Evolutionary conservation across 2,113 vertebrate genomes (phyloP), one percentile per base, ranked within the genome.

Genomic region (Acrocephalus arundinaceus): DNA sequence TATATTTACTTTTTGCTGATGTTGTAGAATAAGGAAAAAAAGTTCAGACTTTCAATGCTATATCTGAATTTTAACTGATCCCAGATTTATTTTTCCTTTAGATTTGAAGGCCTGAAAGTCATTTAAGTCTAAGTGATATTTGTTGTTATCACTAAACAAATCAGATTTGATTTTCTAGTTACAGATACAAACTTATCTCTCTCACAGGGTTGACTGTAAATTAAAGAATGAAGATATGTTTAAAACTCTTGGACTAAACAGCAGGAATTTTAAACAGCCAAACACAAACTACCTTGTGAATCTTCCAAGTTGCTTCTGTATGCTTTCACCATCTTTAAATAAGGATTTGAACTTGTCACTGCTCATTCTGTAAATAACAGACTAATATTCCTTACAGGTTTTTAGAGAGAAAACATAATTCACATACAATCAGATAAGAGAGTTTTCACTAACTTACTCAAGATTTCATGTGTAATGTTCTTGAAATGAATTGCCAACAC

Each of bases 91-190:
- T 90, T 90, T 76, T 94, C 19, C 13, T 89, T 94, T 67, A 75
- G 31, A 55, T 48, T 37, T 88, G 78, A 77, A 78, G 28, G 27
- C 14, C 17, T 57, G 65, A 83, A 93, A 90, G 92, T 95, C 16
- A 80, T 91, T 97, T 96, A 63, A 70, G 62, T 67, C 83, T 45
- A 96, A 94, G 63, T 49, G 9, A 16, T 72, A 90, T 86, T 94
- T 92, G 62, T 68, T 43, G 55, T 54, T 93, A 88, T 77, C 85
- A 90, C 31, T 94, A 91, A 93, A 81, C 33, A 95, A 96, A 94
- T 95, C 59, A 35, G 72, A 87, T 45, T 91, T 65, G 2, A 87
- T 95, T 91, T 96, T 93, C 37, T 85, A 74, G 24, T 74, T 90
- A 45, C 78, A 86, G 83, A 88, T 63, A 37, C 17, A 83, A 88